phyloP scores from a whole-genome alignment of 1,140 invertebrate species.

The Drosophila quadrilineata region DNA sequence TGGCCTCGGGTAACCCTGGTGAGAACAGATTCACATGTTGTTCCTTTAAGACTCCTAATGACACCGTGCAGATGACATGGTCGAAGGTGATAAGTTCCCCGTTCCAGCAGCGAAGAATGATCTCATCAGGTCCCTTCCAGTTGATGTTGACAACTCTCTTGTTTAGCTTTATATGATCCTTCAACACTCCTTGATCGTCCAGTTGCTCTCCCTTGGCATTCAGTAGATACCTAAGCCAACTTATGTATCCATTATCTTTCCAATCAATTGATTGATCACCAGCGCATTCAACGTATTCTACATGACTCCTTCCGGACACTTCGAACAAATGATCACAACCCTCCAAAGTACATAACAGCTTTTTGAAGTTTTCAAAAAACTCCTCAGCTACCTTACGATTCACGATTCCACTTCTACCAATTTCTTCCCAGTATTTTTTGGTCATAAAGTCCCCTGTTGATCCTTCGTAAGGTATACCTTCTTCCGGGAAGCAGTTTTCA shows the following conservation, averaged over 20 bases:
- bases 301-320: too few species aligned
- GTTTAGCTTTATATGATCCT: conserved; percentile 81
- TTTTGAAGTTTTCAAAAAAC: conserved; percentile 81
- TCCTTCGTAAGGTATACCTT: conserved; percentile 2
- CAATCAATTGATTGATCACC: conserved; percentile 84
- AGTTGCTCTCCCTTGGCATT: conserved; percentile 34
- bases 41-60: conserved; percentile 87
- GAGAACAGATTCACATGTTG: conserved; percentile 83
- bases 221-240: conserved; percentile 84
- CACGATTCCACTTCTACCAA: conserved; percentile 44
- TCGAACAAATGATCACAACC: conserved; percentile 84
- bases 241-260: conserved; percentile 85
- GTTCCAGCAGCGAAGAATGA: conserved; percentile 83
- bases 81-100: conserved; percentile 84
- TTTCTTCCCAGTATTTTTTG: conserved; percentile 64
- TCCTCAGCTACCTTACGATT: conserved; percentile 68
- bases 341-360: conserved; percentile 83
- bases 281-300: conserved; percentile 84
- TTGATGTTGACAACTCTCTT: conserved; percentile 82
- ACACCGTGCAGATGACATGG: conserved; percentile 86
- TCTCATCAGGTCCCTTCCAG: conserved; percentile 60
- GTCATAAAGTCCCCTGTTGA: conserved; percentile 76
- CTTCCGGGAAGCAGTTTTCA: too few species aligned
- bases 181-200: conserved; percentile 52
- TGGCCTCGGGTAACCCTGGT: conserved; percentile 84